A percentile compares a stretch with the other conserved stretches of the same genome.
phyloP scores from a whole-genome alignment of 1,140 invertebrate genomes.

The Papilio polytes region DNA sequence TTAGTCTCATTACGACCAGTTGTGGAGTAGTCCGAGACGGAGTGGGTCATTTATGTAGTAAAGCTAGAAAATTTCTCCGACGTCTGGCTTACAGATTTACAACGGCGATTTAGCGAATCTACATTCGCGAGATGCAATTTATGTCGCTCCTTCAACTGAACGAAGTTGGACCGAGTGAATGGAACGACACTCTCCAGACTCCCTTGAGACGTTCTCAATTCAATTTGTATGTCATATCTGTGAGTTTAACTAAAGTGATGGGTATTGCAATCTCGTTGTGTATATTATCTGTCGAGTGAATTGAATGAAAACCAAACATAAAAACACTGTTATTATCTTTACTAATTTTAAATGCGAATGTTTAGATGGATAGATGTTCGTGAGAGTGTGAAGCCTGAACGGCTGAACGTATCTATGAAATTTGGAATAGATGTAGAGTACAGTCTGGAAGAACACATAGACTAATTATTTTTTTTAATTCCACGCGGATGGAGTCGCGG shows the following conservation, averaged over 20 bases:
- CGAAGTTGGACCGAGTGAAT: neutral
- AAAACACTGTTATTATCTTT: no score
- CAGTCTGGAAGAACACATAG: no score
- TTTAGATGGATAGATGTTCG: no score
- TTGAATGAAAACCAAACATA: no score
- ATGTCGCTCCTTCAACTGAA: neutral
- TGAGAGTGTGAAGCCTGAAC: no score
- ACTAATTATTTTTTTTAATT: no score
- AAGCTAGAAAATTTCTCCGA: constrained; percentile 15
- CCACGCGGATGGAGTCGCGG: no score
- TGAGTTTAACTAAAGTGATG: neutral
- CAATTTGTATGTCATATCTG: neutral
- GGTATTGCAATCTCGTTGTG: neutral
- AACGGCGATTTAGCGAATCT: constrained; percentile 46
- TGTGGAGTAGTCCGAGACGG: constrained; percentile 15
- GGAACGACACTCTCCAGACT: neutral
- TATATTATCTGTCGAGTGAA: neutral
- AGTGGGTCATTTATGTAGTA: constrained; percentile 31
- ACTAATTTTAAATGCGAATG: no score
- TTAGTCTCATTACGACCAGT: constrained; percentile 3
- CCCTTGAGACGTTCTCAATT: constrained; percentile 8
- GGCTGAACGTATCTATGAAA: no score
- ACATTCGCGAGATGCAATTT: constrained; percentile 29
- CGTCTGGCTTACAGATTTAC: constrained; percentile 48
- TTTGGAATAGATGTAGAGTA: no score